A percentile compares a stretch with the other conserved stretches of the same genome.
Evolutionary conservation across 2,888 invertebrate genomes (phyloP).

Genomic region (Branchellion lobata): DNA sequence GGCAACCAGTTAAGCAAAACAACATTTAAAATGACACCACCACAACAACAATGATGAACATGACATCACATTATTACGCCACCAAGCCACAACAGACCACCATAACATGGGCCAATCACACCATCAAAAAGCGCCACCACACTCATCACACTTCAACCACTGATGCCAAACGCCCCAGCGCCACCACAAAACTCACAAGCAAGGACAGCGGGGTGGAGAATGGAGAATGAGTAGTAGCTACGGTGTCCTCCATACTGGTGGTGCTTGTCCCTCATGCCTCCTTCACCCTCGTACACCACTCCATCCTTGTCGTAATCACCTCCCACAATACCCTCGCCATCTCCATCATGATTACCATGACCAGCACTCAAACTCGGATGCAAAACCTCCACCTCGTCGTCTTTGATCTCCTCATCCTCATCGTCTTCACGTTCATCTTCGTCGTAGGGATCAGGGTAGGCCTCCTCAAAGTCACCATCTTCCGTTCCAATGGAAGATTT

Average conservation of each 20-base stretch:
- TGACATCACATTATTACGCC: too few relatives aligned
- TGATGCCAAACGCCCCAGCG: background rate
- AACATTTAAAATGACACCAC: too few relatives aligned
- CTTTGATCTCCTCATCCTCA: background rate
- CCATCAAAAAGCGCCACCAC: too few relatives aligned
- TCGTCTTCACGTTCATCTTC: background rate
- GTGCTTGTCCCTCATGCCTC: too few relatives aligned
- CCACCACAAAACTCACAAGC: background rate
- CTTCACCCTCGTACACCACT: background rate
- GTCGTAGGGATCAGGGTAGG: background rate
- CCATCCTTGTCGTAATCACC: background rate
- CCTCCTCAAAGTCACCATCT: background rate
- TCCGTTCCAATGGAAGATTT: background rate
- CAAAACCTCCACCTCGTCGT: background rate
- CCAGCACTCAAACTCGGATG: background rate
- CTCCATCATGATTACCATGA: background rate
- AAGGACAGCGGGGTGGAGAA: conserved; percentile 1
- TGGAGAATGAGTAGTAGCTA: background rate
- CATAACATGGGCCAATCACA: too few relatives aligned
- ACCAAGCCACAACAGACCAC: too few relatives aligned
- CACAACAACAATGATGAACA: too few relatives aligned
- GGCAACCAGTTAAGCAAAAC: too few relatives aligned
- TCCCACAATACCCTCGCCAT: background rate
- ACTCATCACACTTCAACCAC: background rate
- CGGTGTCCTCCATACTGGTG: too few relatives aligned